These are phyloP conservation scores for Euzetes globulus DNA, from an alignment of 2,888 invertebrate species.

Conservation along the genomic window DNA sequence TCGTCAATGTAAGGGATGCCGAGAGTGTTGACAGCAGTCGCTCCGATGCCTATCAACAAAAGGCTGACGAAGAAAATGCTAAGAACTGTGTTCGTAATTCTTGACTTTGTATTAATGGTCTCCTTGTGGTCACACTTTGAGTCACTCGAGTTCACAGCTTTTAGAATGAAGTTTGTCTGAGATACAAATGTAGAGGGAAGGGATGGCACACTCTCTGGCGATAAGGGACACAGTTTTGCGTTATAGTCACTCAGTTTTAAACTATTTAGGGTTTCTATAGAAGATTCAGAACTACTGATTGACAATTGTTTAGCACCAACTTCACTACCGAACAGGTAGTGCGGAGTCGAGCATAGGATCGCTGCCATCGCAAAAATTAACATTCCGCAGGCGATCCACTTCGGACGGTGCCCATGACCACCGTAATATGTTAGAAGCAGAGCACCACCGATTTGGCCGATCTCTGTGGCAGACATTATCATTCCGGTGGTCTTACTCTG, in stretches of 20 bases:
- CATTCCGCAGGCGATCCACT: slow-evolving; percentile 90
- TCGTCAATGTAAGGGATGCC: slow-evolving; percentile 91
- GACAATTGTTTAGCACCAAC: not conserved
- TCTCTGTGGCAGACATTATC: slow-evolving; percentile 80
- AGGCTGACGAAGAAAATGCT: slow-evolving; percentile 80
- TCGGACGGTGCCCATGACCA: slow-evolving; percentile 81
- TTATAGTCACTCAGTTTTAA: slow-evolving; percentile 17
- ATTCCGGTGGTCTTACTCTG: slow-evolving; percentile 84
- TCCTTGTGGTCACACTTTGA: slow-evolving; percentile 29
- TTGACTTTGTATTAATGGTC: slow-evolving; percentile 33
- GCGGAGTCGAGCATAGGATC: slow-evolving; percentile 77
- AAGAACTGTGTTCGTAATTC: slow-evolving; percentile 56
- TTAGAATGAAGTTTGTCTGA: not conserved
- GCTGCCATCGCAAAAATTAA: slow-evolving; percentile 75
- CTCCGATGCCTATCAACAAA: slow-evolving; percentile 80
- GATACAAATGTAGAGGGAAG: not conserved
- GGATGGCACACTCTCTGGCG: not conserved
- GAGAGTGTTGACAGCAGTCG: slow-evolving; percentile 82
- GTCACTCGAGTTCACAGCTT: not conserved
- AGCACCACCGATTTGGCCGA: slow-evolving; percentile 85
- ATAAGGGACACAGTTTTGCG: not conserved
- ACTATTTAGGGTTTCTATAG: not conserved
- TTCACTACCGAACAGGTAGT: slow-evolving; percentile 59
- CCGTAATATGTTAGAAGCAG: slow-evolving; percentile 79
- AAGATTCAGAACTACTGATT: not conserved